Conservation (phyloP, 2,797 vertebrate genomes). For the Huso huso region DNA sequence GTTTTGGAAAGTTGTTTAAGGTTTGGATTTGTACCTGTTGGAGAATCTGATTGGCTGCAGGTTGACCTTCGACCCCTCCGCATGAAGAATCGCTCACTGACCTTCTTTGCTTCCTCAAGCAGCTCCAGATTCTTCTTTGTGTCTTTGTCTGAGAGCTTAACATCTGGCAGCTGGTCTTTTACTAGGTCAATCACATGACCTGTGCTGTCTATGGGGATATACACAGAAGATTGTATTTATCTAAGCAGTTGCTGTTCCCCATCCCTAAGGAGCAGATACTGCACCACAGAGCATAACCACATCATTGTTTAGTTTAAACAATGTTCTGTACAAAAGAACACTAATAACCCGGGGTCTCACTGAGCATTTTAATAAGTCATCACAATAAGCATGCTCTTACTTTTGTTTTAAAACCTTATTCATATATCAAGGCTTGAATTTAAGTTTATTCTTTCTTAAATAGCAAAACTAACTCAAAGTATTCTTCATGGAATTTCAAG, state of each 20-base stretch:
- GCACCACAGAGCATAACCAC: not conserved
- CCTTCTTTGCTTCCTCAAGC: constrained; percentile 89
- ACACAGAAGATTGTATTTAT: not conserved
- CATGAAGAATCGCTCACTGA: constrained; percentile 82
- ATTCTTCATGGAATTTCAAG: too few species aligned
- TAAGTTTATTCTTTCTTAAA: too few species aligned
- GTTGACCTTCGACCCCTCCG: constrained; percentile 83
- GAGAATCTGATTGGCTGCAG: constrained; percentile 75
- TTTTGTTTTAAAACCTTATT: too few species aligned
- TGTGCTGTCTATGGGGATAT: constrained; percentile 58
- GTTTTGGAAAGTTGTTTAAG: too few species aligned
- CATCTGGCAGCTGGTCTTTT: constrained; percentile 79
- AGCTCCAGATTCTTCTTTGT: constrained; percentile 89
- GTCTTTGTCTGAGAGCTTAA: constrained; percentile 85
- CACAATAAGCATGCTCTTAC: too few species aligned
- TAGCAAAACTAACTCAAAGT: too few species aligned
- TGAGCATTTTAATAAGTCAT: too few species aligned
- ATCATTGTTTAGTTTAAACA: too few species aligned
- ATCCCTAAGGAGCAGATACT: not conserved
- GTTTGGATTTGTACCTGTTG: constrained; percentile 59
- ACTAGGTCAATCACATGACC: constrained; percentile 87
- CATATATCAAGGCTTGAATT: too few species aligned
- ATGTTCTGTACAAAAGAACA: too few species aligned
- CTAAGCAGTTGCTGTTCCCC: not conserved
- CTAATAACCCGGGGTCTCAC: too few species aligned